phyloP scores from a whole-genome alignment of 2,888 invertebrate species.

The Diarsia mendica region DNA sequence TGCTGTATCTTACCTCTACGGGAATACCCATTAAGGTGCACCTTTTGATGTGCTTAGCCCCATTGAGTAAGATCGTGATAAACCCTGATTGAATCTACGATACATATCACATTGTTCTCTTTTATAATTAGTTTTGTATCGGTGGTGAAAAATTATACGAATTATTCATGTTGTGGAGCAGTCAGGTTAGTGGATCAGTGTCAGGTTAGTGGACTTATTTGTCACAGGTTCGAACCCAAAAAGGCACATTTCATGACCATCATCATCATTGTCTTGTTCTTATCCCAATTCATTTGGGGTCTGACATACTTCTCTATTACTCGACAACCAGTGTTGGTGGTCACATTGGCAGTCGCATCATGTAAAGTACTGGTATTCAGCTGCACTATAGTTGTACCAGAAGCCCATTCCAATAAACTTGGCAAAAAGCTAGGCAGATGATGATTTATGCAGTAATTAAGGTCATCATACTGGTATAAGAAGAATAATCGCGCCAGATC shows the following conservation, averaged over 20 bases:
- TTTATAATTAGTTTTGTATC: slow-evolving; percentile 62
- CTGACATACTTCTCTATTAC: too few relatives aligned
- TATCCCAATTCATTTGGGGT: too few relatives aligned
- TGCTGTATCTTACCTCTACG: slow-evolving; percentile 18
- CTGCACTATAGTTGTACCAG: too few relatives aligned
- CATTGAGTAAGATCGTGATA: slow-evolving; percentile 67
- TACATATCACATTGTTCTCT: slow-evolving; percentile 57
- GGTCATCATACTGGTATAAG: too few relatives aligned
- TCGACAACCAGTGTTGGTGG: too few relatives aligned
- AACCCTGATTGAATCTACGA: slow-evolving; percentile 61
- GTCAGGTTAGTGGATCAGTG: not conserved
- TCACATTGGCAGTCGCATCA: too few relatives aligned
- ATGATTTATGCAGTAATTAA: too few relatives aligned
- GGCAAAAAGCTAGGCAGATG: too few relatives aligned
- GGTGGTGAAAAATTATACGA: slow-evolving; percentile 41
- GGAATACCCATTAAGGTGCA: slow-evolving; percentile 64
- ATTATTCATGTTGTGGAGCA: not conserved
- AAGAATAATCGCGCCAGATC: too few relatives aligned
- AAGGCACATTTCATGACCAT: not conserved
- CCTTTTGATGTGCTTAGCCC: slow-evolving; percentile 64
- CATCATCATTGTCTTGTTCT: too few relatives aligned
- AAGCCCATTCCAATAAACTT: too few relatives aligned
- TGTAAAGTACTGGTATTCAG: too few relatives aligned
- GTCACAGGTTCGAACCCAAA: not conserved
- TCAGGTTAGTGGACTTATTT: not conserved